Evolutionary conservation across 2,888 invertebrate species (phyloP).

Genomic region (Physocephala rufipes): DNA sequence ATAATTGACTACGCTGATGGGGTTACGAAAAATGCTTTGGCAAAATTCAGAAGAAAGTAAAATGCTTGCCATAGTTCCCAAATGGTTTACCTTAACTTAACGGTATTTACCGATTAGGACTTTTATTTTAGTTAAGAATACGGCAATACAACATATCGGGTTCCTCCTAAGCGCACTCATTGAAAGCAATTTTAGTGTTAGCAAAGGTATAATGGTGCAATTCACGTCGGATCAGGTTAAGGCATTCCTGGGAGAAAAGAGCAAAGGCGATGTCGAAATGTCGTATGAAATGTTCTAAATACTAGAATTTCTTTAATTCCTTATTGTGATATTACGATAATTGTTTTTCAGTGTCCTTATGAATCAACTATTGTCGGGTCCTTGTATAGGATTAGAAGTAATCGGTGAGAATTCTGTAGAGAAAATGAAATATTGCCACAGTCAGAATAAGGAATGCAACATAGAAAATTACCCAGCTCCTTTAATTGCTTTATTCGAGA

Average conservation of each 20-base stretch:
- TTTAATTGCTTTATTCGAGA: constrained; percentile 75
- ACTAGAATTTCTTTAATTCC: not conserved
- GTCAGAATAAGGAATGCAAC: constrained; percentile 46
- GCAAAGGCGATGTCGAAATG: constrained; percentile 70
- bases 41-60: constrained; percentile 74
- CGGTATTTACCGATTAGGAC: constrained; percentile 68
- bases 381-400: constrained; percentile 60
- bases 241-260: constrained; percentile 70
- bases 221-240: constrained; percentile 74
- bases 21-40: constrained; percentile 69
- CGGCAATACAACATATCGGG: constrained; percentile 75
- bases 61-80: not conserved
- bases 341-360: constrained; percentile 51
- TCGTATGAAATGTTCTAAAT: constrained; percentile 69
- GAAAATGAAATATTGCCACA: constrained; percentile 54
- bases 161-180: constrained; percentile 77
- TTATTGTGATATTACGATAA: not conserved
- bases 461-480: constrained; percentile 49
- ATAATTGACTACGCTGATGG: constrained; percentile 79
- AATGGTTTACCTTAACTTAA: not conserved
- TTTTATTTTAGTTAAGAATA: constrained; percentile 81
- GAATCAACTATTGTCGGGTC: constrained; percentile 56
- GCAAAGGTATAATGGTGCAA: constrained; percentile 77
- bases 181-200: constrained; percentile 71
- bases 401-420: constrained; percentile 62